Evolutionary conservation across 2,113 vertebrate genomes (phyloP).

Genomic region (Turdus rufiventris): DNA sequence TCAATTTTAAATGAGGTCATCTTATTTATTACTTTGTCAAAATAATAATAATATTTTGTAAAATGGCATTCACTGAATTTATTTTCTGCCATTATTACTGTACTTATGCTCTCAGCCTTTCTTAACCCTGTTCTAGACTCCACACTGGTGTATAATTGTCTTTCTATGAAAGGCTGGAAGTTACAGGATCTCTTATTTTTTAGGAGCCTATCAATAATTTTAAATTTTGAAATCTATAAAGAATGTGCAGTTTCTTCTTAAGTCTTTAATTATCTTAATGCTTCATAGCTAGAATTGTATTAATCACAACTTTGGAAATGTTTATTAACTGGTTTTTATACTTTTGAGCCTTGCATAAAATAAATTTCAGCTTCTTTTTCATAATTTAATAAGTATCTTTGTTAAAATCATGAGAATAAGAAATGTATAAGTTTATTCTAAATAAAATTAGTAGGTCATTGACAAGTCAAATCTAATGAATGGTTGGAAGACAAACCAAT

Average conservation of each 20-base stretch:
- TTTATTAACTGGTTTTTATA: background rate
- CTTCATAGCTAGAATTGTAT: background rate
- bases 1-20: slow-evolving; percentile 20
- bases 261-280: background rate
- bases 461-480: background rate
- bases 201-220: background rate
- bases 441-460: background rate
- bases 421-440: background rate
- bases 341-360: background rate
- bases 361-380: background rate
- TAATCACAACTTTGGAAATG: background rate
- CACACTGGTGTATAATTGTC: background rate
- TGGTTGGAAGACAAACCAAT: background rate
- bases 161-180: background rate
- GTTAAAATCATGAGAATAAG: background rate
- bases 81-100: background rate
- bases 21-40: slow-evolving; percentile 15
- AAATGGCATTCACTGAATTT: background rate
- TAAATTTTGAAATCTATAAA: background rate
- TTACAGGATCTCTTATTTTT: background rate
- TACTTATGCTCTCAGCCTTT: background rate
- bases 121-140: background rate
- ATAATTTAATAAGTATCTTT: background rate
- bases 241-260: background rate
- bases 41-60: slow-evolving; percentile 1